Percentiles rank a stretch among this genome's conserved stretches.
Conservation (phyloP, 2,113 vertebrate species). For the Leptocoma aspasia region DNA sequence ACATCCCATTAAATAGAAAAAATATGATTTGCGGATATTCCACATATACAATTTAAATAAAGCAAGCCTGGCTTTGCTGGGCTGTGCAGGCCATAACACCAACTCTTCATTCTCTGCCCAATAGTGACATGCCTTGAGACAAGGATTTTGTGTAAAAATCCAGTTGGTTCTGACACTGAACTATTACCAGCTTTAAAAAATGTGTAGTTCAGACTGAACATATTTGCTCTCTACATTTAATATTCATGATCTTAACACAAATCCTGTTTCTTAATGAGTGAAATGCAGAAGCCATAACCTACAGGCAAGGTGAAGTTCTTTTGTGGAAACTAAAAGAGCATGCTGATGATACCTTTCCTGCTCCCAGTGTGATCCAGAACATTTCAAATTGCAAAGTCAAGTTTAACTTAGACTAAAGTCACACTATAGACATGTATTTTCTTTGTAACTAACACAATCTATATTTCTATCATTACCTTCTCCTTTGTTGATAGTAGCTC, state of each 20-base stretch:
- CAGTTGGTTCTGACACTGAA: neutral
- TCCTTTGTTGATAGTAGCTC: neutral
- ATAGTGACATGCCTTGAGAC: neutral
- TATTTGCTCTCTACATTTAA: neutral
- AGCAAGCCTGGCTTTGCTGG: neutral
- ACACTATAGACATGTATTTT: neutral
- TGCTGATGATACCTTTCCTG: neutral
- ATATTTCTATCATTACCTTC: neutral
- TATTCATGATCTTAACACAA: neutral
- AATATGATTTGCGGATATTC: neutral
- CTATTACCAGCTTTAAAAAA: neutral
- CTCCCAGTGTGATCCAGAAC: neutral
- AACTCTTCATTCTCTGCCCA: neutral
- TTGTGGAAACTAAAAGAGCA: neutral
- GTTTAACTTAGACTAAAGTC: neutral
- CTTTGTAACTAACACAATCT: neutral
- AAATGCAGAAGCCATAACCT: neutral
- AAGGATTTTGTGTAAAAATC: neutral
- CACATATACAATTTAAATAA: neutral
- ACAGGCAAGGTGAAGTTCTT: neutral
- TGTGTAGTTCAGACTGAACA: rapidly evolving
- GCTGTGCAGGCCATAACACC: neutral
- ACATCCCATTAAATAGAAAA: neutral
- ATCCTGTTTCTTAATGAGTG: neutral
- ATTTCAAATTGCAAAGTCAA: neutral